Evolutionary conservation across 2,797 vertebrate species (phyloP).

Genomic region (Sarcophilus harrisii): DNA sequence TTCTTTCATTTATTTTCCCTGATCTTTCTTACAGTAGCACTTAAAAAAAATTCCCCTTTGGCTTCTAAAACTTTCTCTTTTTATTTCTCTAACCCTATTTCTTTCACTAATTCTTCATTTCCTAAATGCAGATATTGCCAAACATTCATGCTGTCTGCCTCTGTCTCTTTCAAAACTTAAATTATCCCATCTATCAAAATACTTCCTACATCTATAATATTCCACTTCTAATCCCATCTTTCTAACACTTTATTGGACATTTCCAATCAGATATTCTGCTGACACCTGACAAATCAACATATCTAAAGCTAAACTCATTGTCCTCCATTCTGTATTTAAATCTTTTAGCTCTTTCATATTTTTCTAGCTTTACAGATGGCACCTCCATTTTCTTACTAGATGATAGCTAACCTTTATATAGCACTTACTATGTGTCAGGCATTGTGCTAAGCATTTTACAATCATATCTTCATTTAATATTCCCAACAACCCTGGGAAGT

Average conservation of each 20-base stretch:
- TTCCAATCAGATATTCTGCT: neutral
- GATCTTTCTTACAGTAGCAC: neutral
- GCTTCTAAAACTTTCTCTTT: neutral
- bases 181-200: neutral
- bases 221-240: neutral
- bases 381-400: no score
- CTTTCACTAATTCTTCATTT: neutral
- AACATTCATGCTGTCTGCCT: neutral
- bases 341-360: no score
- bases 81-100: no score
- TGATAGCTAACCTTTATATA: constrained; percentile 30
- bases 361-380: no score
- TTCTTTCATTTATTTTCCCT: neutral
- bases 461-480: constrained; percentile 51
- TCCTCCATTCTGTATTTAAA: no score
- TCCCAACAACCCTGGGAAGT: constrained; percentile 35
- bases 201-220: neutral
- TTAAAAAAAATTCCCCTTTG: neutral
- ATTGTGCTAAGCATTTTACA: constrained; percentile 31
- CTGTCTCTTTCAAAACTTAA: neutral
- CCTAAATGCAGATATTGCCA: neutral
- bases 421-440: constrained; percentile 13
- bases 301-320: no score
- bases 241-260: neutral
- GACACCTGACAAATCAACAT: no score